Evolutionary conservation across 1,140 invertebrate species (phyloP), one percentile per base, ranked within the genome.

Genomic region (Cataglyphis hispanica): DNA sequence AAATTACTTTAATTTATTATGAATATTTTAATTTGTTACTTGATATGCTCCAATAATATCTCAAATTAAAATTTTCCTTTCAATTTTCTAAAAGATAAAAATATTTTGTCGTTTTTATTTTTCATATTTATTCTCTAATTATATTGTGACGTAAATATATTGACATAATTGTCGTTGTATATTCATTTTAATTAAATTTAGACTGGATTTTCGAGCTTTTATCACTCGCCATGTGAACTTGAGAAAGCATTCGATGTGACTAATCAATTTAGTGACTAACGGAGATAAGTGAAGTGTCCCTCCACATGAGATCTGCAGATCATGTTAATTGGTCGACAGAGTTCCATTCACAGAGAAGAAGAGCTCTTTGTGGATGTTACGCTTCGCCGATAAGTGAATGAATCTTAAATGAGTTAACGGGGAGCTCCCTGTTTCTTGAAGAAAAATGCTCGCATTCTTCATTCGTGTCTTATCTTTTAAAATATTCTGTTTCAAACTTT

Each of bases 361-460:
- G 53, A 78, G 66, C 27, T 37, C 76, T 80, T 27, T 53, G 22
- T 67, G 60, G 53, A 19, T n/a, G 63, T 69, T 67, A 80, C 76
- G 63, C 43, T 37, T 69, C 43, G 22, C 19, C 22, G 76, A 64
- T 64, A 66, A 80, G 34, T 53, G 63, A 80, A 80, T 67, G 63
- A 78, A 78, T 67, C 76, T 67, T 67, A 78, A 78, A 37, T n/a
- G 16, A 80, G 11, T 78, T 78, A 78, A 78, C 76, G 43, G 10
- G 22, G 31, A 27, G 56, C 53, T 25, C 56, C 16, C 1, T 46
- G 40, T 67, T 31, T 66, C 25, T 6, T n/a, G 22, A 13, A 53
- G 43, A 67, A 80, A 78, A 69, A 56, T 31, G 13, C 10, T 53
- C 16, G 6, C 13, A 10, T 66, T 78, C 61, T 78, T 53, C 10